Percentiles rank a stretch among this genome's conserved stretches.
These are phyloP conservation scores for Menidia beryllina DNA, from an alignment of 2,113 vertebrate genomes.

Conservation along the genomic window DNA sequence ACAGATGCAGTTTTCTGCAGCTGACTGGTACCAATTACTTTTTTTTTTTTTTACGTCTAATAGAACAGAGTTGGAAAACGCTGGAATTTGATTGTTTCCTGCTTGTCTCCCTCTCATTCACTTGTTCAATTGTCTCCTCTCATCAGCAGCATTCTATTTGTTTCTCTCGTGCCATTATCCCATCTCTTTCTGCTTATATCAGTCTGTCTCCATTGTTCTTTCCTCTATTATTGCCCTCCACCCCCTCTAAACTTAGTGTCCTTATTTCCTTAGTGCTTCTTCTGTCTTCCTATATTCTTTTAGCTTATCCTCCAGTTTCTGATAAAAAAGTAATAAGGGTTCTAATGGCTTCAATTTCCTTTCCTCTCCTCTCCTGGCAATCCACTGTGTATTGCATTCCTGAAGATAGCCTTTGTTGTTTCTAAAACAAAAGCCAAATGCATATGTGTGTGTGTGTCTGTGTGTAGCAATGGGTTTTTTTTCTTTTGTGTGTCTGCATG, in stretches of 20 bases:
- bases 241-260: conserved; percentile 30
- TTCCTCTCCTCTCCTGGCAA: conserved; percentile 51
- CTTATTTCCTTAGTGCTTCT: conserved; percentile 31
- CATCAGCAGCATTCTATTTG: conserved; percentile 42
- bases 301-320: conserved; percentile 71
- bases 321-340: conserved; percentile 85
- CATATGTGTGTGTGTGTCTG: conserved; percentile 14
- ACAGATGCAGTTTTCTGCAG: conserved; percentile 37
- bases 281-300: conserved; percentile 52
- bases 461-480: background rate
- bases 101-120: conserved; percentile 34
- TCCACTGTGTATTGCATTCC: conserved; percentile 70
- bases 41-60: conserved; percentile 19
- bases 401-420: conserved; percentile 77
- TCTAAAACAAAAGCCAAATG: conserved; percentile 67
- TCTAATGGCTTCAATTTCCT: conserved; percentile 80
- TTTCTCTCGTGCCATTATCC: conserved; percentile 34
- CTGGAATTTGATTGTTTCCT: conserved; percentile 60
- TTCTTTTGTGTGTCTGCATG: background rate
- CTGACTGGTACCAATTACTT: conserved; percentile 42
- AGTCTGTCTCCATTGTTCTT: conserved; percentile 20
- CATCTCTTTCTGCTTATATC: conserved; percentile 42
- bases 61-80: conserved; percentile 43
- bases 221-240: conserved; percentile 25
- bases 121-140: conserved; percentile 55